Conservation (phyloP, 2,113 vertebrate species). For the Corydoras maculifer region DNA sequence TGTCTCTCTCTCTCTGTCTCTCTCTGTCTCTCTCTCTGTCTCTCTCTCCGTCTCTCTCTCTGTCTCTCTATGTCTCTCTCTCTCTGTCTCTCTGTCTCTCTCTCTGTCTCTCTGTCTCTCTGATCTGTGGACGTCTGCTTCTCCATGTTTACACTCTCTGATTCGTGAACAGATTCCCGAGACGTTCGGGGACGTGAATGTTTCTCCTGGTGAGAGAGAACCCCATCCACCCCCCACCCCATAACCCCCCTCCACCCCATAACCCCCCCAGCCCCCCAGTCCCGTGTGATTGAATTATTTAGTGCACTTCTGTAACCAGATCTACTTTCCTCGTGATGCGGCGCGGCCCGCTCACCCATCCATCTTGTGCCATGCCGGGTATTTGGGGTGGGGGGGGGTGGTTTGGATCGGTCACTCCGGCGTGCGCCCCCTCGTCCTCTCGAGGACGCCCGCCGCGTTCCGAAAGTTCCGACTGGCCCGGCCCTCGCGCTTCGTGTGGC, state of each 20-base stretch:
- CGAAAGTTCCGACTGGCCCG: conserved; percentile 54
- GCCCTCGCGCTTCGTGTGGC: conserved; percentile 59
- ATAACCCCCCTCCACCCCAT: too few relatives aligned
- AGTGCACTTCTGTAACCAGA: conserved; percentile 45
- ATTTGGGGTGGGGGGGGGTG: conserved; percentile 37
- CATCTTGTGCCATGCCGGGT: conserved; percentile 54
- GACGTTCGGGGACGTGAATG: too few relatives aligned
- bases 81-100: not conserved
- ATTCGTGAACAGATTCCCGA: too few relatives aligned
- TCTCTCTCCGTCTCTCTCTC: conserved; percentile 10
- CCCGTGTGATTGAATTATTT: conserved; percentile 40
- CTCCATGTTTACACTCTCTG: too few relatives aligned
- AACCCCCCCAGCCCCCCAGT: conserved; percentile 5
- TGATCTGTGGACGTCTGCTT: not conserved
- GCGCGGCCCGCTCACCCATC: conserved; percentile 49
- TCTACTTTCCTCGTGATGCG: conserved; percentile 53
- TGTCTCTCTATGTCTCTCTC: not conserved
- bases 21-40: conserved; percentile 31
- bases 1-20: not conserved
- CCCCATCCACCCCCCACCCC: too few relatives aligned
- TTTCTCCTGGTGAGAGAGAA: too few relatives aligned
- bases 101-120: not conserved
- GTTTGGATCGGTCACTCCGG: not conserved
- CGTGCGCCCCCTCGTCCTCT: not conserved
- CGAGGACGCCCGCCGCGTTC: conserved; percentile 50